phyloP scores from a whole-genome alignment of 2,888 invertebrate genomes.

The Heliconius hortense region DNA sequence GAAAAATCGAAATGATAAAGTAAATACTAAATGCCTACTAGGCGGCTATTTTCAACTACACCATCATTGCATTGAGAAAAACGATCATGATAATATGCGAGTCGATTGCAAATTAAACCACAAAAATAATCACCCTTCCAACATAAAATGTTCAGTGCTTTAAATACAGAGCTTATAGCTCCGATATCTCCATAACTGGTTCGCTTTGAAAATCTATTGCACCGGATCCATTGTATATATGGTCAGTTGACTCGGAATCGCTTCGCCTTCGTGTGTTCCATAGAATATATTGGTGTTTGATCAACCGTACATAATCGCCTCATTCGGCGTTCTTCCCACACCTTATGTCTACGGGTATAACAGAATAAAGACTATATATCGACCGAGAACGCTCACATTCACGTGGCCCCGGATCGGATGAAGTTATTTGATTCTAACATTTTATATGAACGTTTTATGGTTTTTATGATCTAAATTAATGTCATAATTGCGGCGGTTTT shows the following conservation, averaged over 20 bases:
- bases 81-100: constrained; percentile 59
- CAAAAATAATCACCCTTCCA: constrained; percentile 70
- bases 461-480: constrained; percentile 77
- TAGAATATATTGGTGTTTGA: constrained; percentile 63
- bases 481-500: constrained; percentile 78
- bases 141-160: constrained; percentile 57
- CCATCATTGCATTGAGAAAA: constrained; percentile 48
- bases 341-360: constrained; percentile 54
- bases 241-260: constrained; percentile 42
- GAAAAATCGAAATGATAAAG: constrained; percentile 30
- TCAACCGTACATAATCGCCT: constrained; percentile 58
- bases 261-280: constrained; percentile 50
- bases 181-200: constrained; percentile 62
- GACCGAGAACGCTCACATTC: constrained; percentile 61
- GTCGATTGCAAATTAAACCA: constrained; percentile 69
- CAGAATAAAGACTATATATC: constrained; percentile 47
- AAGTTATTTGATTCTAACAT: constrained; percentile 75
- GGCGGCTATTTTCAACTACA: constrained; percentile 40
- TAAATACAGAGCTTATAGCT: constrained; percentile 56
- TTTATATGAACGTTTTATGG: constrained; percentile 70
- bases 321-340: constrained; percentile 68
- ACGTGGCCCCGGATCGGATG: constrained; percentile 62
- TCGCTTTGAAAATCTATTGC: constrained; percentile 51
- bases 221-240: constrained; percentile 48
- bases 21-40: constrained; percentile 30